phyloP scores from a whole-genome alignment of 2,113 vertebrate genomes.

The Brachypteracias leptosomus region DNA sequence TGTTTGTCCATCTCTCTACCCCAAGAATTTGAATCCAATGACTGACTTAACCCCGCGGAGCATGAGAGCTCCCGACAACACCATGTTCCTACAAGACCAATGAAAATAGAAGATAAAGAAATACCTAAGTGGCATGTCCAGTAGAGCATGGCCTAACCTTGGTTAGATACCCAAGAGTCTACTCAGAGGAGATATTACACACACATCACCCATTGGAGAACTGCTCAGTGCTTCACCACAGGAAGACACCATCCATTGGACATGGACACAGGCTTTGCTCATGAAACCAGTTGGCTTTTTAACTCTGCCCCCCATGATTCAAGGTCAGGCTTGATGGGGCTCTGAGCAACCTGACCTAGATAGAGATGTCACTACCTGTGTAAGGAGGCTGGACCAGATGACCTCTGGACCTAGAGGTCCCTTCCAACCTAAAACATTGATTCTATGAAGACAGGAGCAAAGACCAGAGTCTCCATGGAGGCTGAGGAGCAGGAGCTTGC shows the following conservation, averaged over 20 bases:
- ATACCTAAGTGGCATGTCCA: not conserved
- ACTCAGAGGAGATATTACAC: not conserved
- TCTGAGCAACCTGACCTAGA: too few species aligned
- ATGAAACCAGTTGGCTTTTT: accelerated
- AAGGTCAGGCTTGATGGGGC: too few species aligned
- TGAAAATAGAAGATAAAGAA: not conserved
- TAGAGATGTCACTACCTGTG: too few species aligned
- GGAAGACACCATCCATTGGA: not conserved
- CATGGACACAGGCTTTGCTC: not conserved
- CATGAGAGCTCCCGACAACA: not conserved
- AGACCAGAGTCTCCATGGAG: not conserved
- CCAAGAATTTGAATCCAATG: not conserved
- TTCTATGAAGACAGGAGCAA: not conserved
- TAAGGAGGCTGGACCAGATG: too few species aligned
- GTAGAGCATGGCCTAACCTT: not conserved
- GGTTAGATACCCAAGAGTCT: not conserved
- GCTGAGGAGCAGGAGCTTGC: not conserved
- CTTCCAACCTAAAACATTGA: too few species aligned
- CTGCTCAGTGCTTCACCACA: not conserved
- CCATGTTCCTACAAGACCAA: not conserved
- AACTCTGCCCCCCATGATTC: not conserved
- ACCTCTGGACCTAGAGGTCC: too few species aligned
- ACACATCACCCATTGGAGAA: not conserved
- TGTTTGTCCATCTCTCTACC: not conserved
- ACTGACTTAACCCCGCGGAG: not conserved